phyloP scores from a whole-genome alignment of 2,888 invertebrate genomes.

The Oligia latruncula region DNA sequence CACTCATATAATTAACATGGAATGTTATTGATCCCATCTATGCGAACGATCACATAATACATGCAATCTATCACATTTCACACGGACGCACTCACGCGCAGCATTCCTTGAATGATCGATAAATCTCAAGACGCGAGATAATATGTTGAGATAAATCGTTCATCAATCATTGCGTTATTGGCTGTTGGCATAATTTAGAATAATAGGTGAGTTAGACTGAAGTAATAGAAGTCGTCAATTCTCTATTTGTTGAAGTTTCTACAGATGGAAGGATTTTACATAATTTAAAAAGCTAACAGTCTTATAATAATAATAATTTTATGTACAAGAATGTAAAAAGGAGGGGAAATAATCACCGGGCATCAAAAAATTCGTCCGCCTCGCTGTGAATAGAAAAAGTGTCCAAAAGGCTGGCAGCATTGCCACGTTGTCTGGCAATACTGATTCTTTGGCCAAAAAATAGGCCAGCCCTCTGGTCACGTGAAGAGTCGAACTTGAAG shows the following conservation, averaged over 20 bases:
- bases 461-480: too few relatives aligned
- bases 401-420: too few relatives aligned
- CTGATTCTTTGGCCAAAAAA: too few relatives aligned
- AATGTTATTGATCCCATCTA: conserved; percentile 24
- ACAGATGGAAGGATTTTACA: too few relatives aligned
- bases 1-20: not conserved
- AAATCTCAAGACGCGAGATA: conserved; percentile 50
- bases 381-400: too few relatives aligned
- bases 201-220: not conserved
- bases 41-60: conserved; percentile 47
- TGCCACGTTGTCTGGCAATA: too few relatives aligned
- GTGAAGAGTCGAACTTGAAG: too few relatives aligned
- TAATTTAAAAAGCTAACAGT: too few relatives aligned
- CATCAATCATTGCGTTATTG: conserved; percentile 35
- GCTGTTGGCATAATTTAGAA: conserved; percentile 17
- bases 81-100: conserved; percentile 52
- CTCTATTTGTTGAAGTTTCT: not conserved
- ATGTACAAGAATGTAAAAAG: too few relatives aligned
- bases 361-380: too few relatives aligned
- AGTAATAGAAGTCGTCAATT: not conserved
- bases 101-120: conserved; percentile 55
- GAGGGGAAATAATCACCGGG: too few relatives aligned
- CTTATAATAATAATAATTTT: too few relatives aligned
- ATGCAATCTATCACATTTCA: conserved; percentile 54
- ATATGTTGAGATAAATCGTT: conserved; percentile 48